Base-by-base conservation (phyloP, 1,140 invertebrate species). In the Hypothenemus hampei region DNA sequence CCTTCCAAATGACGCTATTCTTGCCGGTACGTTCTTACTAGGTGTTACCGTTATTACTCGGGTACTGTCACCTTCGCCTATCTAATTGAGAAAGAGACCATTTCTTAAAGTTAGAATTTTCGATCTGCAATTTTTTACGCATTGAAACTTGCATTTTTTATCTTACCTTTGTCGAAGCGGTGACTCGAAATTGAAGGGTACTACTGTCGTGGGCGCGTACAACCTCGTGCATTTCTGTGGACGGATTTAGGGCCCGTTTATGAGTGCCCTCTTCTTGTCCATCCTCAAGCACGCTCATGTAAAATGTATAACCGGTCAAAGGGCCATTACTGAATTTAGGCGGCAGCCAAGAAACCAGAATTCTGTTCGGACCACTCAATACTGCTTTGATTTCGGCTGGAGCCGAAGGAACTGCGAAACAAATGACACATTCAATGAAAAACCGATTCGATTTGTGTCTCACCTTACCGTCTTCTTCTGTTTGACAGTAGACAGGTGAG, bases 351-450 rank as follows among this genome's bases (percentile, higher is more conserved):
- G 90, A 89, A 7, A 96, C 84, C 20, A 94, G 75, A 49, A 96
- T 87, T 67, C 89, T 89, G 57, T 85, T 87, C 22, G 83, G 75
- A 21, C 87, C 89, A 54, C 85, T 89, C 10, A 90, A 81, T 23
- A 90, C 82, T 1, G 90, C 91, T 75, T 95, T 96, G 35, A 96
- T 90, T 60, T 85, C 84, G 3, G 85, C 86, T 33, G 92, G 92
- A 26, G 85, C 79, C 57, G 87, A 88, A 35, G 93, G 93, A 58
- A 93, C 84, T 87, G 24, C 11, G 16, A 46, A 46, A n/a, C 40
- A 18, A 23, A 8, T 43, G 19, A 39, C 21, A 43, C 3, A 0
- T 21, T 43, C 10, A n/a, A 43, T 43, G n/a, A 3, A 2, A 1
- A 1, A 43, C 3, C 4, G 40, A 1, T n/a, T 2, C 16, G 5